These are phyloP conservation scores for Oryzias melastigma DNA, from an alignment of 2,113 vertebrate genomes.

Conservation along the genomic window DNA sequence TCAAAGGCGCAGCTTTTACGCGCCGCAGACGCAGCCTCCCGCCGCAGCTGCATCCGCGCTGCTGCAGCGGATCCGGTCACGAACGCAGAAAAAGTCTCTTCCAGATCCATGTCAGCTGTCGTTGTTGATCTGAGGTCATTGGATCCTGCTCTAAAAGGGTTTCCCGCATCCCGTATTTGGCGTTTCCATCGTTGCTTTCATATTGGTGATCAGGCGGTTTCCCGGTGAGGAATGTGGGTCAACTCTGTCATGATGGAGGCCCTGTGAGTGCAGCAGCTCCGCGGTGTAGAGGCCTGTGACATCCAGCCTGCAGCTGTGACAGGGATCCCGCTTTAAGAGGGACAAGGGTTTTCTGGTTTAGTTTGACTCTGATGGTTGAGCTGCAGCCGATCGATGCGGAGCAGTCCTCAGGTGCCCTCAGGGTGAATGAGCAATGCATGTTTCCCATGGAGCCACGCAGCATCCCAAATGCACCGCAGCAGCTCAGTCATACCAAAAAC, in stretches of 20 bases:
- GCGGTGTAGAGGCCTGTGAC: too few species aligned
- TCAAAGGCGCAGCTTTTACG: not conserved
- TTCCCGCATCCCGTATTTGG: not conserved
- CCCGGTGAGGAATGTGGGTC: slow-evolving; percentile 61
- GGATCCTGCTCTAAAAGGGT: not conserved
- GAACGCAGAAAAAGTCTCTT: slow-evolving; percentile 30
- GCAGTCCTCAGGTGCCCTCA: slow-evolving; percentile 52
- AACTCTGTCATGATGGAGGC: slow-evolving; percentile 30
- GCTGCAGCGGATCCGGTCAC: slow-evolving; percentile 48
- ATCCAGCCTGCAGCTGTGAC: slow-evolving; percentile 2
- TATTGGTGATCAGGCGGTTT: slow-evolving; percentile 6
- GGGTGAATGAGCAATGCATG: slow-evolving; percentile 69
- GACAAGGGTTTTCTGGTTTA: slow-evolving; percentile 44
- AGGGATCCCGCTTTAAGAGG: not conserved
- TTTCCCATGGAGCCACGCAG: slow-evolving; percentile 36
- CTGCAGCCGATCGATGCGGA: slow-evolving; percentile 59
- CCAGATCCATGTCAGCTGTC: slow-evolving; percentile 2
- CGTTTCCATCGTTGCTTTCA: slow-evolving; percentile 7
- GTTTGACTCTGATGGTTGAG: slow-evolving; percentile 66
- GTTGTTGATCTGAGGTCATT: not conserved
- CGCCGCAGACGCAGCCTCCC: too few species aligned
- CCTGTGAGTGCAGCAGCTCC: slow-evolving; percentile 13
- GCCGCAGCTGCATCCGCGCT: not conserved
- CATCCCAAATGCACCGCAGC: too few species aligned
- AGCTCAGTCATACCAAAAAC: too few species aligned